Evolutionary conservation across 2,797 vertebrate species (phyloP).

Genomic region (Thamnophis elegans): DNA sequence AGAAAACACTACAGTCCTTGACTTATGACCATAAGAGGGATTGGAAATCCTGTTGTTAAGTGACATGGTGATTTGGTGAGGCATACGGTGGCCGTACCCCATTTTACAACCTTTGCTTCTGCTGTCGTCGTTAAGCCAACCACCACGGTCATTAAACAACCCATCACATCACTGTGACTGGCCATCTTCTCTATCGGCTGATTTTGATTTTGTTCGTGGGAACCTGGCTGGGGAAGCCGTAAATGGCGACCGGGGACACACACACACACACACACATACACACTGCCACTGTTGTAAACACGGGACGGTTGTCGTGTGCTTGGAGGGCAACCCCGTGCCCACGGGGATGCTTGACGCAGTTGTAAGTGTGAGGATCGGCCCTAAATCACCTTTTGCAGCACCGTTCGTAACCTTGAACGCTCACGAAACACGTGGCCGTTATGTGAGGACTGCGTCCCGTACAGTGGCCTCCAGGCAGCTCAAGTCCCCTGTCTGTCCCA

Average conservation of each 20-base stretch:
- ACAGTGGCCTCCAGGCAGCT: not conserved
- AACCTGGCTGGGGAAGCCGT: too few species aligned
- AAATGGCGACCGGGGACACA: not conserved
- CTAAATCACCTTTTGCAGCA: not conserved
- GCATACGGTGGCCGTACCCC: too few species aligned
- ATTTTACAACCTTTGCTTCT: not conserved
- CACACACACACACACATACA: too few species aligned
- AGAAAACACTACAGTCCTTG: too few species aligned
- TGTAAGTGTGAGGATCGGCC: not conserved
- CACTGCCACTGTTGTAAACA: not conserved
- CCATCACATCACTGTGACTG: not conserved
- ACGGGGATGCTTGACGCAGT: not conserved
- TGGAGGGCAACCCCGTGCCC: too few species aligned
- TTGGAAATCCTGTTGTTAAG: too few species aligned
- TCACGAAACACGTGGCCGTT: fast-evolving
- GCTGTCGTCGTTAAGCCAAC: not conserved
- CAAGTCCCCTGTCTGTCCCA: too few species aligned
- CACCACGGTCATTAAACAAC: not conserved
- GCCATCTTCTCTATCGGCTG: not conserved
- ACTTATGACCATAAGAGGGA: too few species aligned
- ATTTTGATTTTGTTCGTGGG: not conserved
- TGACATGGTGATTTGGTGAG: too few species aligned
- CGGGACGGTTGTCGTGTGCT: not conserved
- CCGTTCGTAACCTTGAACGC: not conserved
- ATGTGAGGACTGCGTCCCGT: not conserved